Percentiles rank a stretch among this genome's conserved stretches.
Conservation (phyloP, 2,888 invertebrate species). For the Euplagia quadripunctaria region DNA sequence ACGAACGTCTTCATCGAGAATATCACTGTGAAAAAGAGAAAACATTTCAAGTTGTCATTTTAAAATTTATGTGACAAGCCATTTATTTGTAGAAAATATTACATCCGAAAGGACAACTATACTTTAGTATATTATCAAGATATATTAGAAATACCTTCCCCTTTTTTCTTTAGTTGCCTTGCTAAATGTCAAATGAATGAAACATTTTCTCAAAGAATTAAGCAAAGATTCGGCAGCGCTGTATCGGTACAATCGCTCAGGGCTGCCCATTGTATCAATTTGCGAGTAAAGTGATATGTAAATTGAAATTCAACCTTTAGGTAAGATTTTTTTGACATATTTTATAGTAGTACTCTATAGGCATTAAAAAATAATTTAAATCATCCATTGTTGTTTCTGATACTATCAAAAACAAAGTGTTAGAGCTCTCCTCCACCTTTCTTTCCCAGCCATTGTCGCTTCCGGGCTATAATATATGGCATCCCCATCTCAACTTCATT, state of each 20-base stretch:
- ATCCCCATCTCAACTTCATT: too few relatives aligned
- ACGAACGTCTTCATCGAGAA: neutral
- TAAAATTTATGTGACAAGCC: conserved; percentile 19
- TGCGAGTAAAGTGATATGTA: neutral
- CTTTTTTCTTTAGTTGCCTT: conserved; percentile 36
- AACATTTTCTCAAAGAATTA: conserved; percentile 46
- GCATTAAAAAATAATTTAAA: too few relatives aligned
- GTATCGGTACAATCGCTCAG: conserved; percentile 20
- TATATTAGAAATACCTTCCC: conserved; percentile 26
- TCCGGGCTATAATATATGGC: too few relatives aligned
- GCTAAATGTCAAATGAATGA: conserved; percentile 39
- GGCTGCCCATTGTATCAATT: conserved; percentile 17
- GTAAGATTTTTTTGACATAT: too few relatives aligned
- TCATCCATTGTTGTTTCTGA: too few relatives aligned
- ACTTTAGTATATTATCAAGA: conserved; percentile 16
- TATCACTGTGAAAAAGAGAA: neutral
- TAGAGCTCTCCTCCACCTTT: too few relatives aligned
- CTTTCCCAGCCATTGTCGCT: too few relatives aligned
- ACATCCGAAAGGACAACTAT: conserved; percentile 20
- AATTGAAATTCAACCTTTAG: too few relatives aligned
- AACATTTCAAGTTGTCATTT: neutral
- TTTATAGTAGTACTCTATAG: too few relatives aligned
- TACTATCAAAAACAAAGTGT: too few relatives aligned
- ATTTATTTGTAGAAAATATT: conserved; percentile 17
- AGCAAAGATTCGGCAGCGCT: conserved; percentile 32